These are phyloP conservation scores for Tenodera sinensis DNA, from an alignment of 2,888 invertebrate genomes.

Conservation along the genomic window DNA sequence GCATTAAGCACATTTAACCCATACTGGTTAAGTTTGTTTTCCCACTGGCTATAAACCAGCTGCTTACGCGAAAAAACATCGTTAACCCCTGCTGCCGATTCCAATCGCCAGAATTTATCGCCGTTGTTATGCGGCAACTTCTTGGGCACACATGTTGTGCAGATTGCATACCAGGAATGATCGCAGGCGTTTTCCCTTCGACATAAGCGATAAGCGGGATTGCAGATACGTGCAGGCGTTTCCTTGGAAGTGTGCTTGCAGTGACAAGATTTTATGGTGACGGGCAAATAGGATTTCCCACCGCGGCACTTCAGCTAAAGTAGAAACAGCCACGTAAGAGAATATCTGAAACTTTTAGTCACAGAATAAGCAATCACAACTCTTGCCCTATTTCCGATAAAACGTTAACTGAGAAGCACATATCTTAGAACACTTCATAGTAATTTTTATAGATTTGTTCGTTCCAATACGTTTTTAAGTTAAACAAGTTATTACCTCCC, in stretches of 20 bases:
- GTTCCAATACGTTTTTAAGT: too few species aligned
- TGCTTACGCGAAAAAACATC: too few species aligned
- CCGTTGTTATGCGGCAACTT: not conserved
- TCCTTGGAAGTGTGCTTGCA: not conserved
- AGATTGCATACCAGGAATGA: not conserved
- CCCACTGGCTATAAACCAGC: too few species aligned
- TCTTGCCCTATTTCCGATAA: too few species aligned
- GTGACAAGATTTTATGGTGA: not conserved
- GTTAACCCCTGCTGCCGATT: too few species aligned
- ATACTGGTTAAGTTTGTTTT: too few species aligned
- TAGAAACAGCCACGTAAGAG: not conserved
- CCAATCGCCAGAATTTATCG: not conserved
- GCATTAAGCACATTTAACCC: too few species aligned
- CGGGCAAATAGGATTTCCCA: not conserved
- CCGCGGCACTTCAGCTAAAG: not conserved
- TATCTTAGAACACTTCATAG: too few species aligned
- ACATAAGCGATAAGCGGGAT: not conserved
- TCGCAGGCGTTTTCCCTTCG: not conserved
- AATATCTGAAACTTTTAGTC: not conserved
- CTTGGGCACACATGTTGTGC: not conserved
- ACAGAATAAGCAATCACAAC: not conserved
- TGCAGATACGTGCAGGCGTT: not conserved
- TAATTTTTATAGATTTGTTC: too few species aligned
- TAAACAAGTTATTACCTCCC: too few species aligned
- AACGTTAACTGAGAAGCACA: too few species aligned